phyloP scores from a whole-genome alignment of 2,113 vertebrate species.

The Opisthocomus hoazin region DNA sequence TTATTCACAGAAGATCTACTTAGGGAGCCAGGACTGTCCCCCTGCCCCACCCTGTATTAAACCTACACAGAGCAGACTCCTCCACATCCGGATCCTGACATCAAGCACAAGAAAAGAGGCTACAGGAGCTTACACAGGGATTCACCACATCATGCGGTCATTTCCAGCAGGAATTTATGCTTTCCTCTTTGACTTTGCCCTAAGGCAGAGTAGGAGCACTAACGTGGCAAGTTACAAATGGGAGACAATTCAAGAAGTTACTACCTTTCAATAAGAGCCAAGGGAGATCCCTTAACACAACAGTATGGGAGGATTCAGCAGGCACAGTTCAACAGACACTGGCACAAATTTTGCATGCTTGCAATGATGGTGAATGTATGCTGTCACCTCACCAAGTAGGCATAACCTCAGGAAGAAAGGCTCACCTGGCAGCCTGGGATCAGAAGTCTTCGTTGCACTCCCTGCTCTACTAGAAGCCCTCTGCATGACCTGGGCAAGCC shows the following conservation, averaged over 20 bases:
- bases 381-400: neutral
- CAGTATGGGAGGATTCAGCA: neutral
- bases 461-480: neutral
- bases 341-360: neutral
- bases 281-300: neutral
- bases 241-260: neutral
- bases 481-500: neutral
- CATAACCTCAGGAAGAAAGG: neutral
- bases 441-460: neutral
- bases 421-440: neutral
- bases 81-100: neutral
- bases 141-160: neutral
- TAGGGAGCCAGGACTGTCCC: neutral
- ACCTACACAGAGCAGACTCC: neutral
- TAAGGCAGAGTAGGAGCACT: neutral
- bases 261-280: neutral
- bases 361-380: accelerated
- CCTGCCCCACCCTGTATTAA: neutral
- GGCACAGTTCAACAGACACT: neutral
- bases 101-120: neutral
- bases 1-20: neutral
- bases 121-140: neutral
- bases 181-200: neutral
- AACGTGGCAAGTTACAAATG: neutral
- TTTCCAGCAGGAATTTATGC: neutral